Percentiles rank a stretch among this genome's conserved stretches.
phyloP scores from a whole-genome alignment of 2,113 vertebrate genomes.

The Ibidorhyncha struthersii region DNA sequence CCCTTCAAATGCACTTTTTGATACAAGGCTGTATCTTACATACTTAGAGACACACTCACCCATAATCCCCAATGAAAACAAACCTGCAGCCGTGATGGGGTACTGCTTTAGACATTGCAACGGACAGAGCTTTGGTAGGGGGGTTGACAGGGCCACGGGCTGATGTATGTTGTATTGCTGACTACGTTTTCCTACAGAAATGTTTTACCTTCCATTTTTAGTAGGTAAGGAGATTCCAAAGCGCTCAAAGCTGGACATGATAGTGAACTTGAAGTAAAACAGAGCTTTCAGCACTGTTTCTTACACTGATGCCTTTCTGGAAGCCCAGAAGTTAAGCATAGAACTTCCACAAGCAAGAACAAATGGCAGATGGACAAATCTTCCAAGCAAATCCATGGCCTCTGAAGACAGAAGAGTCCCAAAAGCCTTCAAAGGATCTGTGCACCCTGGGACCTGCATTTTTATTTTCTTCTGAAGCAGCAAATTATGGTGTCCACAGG shows the following conservation, averaged over 20 bases:
- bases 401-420: neutral
- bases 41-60: neutral
- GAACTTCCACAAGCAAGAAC: neutral
- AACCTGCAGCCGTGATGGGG: neutral
- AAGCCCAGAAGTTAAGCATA: neutral
- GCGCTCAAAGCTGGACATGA: neutral
- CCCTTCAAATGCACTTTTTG: neutral
- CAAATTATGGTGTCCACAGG: neutral
- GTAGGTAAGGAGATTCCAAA: neutral
- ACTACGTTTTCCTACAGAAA: neutral
- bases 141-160: neutral
- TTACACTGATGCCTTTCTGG: neutral
- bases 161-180: neutral
- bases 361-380: neutral
- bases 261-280: neutral
- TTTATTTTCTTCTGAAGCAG: neutral
- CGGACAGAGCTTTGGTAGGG: fast-evolving
- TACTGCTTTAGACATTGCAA: neutral
- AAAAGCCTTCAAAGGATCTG: neutral
- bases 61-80: neutral
- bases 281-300: neutral
- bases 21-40: neutral
- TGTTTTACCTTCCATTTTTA: neutral
- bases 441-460: neutral
- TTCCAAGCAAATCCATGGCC: neutral